Conservation (phyloP, 2,888 invertebrate genomes). For the Mesodorylaimus sp. region DNA sequence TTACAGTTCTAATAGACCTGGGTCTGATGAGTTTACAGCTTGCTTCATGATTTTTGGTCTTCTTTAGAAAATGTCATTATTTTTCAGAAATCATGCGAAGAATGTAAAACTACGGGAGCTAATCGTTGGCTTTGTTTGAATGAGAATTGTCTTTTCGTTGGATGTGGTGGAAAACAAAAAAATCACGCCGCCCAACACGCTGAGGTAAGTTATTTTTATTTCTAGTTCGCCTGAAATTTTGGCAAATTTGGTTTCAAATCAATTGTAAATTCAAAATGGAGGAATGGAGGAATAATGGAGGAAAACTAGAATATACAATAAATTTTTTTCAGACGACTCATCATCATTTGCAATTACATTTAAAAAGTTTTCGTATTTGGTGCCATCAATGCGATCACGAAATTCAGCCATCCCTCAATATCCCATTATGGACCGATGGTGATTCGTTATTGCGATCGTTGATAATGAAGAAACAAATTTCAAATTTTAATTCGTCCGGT, state of each 20-base stretch:
- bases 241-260: too few relatives aligned
- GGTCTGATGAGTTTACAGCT: too few relatives aligned
- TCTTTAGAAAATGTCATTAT: too few relatives aligned
- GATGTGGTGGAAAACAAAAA: constrained; percentile 60
- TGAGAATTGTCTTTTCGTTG: constrained; percentile 55
- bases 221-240: constrained; percentile 9
- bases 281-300: too few relatives aligned
- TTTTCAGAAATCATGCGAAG: constrained; percentile 5
- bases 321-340: constrained; percentile 17
- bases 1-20: too few relatives aligned
- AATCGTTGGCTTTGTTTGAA: constrained; percentile 59
- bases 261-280: too few relatives aligned
- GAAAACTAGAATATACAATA: too few relatives aligned
- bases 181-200: constrained; percentile 68
- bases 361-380: constrained; percentile 66
- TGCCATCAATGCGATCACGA: constrained; percentile 69
- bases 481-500: too few relatives aligned
- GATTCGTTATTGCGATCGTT: too few relatives aligned
- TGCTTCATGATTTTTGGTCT: too few relatives aligned
- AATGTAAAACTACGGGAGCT: neutral
- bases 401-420: constrained; percentile 44
- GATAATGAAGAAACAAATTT: too few relatives aligned
- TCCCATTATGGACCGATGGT: constrained; percentile 26
- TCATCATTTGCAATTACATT: constrained; percentile 49
- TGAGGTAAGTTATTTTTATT: constrained; percentile 39